These are phyloP conservation scores for Virgularia gustaviana DNA, from an alignment of 92 coral and sea anemone genomes.

Conservation along the genomic window DNA sequence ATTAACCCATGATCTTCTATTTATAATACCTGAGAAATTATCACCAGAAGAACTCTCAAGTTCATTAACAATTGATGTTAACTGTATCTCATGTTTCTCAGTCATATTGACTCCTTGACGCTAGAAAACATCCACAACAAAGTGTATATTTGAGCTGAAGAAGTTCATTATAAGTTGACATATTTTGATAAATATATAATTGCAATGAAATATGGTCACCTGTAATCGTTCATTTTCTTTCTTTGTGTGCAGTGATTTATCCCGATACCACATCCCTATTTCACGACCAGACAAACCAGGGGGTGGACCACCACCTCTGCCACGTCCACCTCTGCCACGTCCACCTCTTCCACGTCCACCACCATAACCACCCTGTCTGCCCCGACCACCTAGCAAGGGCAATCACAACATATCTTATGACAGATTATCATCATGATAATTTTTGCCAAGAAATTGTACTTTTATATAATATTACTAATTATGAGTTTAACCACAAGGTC, in stretches of 20 bases:
- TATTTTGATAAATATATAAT: not conserved
- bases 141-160: not conserved
- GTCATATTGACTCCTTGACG: slow-evolving; percentile 24
- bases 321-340: not conserved
- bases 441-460: too few relatives aligned
- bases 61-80: not conserved
- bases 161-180: not conserved
- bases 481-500: too few relatives aligned
- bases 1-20: not conserved
- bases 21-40: too few relatives aligned
- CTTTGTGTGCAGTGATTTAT: not conserved
- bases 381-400: not conserved
- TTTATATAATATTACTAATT: too few relatives aligned
- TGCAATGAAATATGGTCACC: not conserved
- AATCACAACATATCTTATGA: too few relatives aligned
- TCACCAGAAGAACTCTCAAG: not conserved
- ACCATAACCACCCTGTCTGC: not conserved
- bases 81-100: not conserved
- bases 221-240: slow-evolving; percentile 11
- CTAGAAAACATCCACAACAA: slow-evolving; percentile 20
- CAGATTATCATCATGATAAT: too few relatives aligned
- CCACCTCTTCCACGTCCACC: not conserved
- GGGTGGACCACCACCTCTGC: slow-evolving; percentile 27
- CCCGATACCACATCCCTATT: slow-evolving; percentile 31
- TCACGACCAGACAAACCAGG: slow-evolving; percentile 19